A percentile compares a stretch with the other conserved stretches of the same genome.
These are phyloP conservation scores for Hassar affinis DNA, from an alignment of 2,113 vertebrate species.

Conservation along the genomic window DNA sequence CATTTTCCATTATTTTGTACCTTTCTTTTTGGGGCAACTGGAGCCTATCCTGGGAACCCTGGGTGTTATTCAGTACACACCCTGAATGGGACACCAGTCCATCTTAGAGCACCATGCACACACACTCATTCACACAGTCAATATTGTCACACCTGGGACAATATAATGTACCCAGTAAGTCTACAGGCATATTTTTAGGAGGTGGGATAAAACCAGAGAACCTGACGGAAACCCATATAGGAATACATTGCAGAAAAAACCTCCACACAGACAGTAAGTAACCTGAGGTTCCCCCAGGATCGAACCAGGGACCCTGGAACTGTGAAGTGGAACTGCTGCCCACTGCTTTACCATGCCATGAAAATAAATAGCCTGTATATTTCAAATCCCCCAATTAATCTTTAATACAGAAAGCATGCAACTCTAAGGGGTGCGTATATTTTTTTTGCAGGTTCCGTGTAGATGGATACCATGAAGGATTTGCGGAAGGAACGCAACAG, in stretches of 20 bases:
- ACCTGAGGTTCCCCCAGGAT: not conserved
- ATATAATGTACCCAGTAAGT: not conserved
- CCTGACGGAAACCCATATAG: not conserved
- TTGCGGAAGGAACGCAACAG: constrained; percentile 70
- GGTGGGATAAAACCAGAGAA: not conserved
- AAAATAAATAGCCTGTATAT: not conserved
- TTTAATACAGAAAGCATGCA: not conserved
- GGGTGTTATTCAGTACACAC: not conserved
- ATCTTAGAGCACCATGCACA: not conserved
- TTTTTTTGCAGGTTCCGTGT: constrained; percentile 73
- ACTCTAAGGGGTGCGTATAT: not conserved
- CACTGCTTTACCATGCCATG: too few relatives aligned
- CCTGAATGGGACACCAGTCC: not conserved
- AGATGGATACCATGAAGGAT: constrained; percentile 83
- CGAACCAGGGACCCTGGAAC: not conserved
- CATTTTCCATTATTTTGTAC: not conserved
- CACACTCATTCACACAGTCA: not conserved
- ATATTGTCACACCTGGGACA: too few relatives aligned
- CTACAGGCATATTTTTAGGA: not conserved
- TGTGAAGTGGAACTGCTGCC: not conserved
- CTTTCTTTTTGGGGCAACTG: not conserved
- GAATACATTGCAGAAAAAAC: not conserved
- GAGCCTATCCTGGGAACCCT: not conserved
- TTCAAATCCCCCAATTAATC: too few relatives aligned
- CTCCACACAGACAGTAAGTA: not conserved